These are phyloP conservation scores for Amphipoea oculea DNA, from an alignment of 2,888 invertebrate genomes.

Conservation along the genomic window DNA sequence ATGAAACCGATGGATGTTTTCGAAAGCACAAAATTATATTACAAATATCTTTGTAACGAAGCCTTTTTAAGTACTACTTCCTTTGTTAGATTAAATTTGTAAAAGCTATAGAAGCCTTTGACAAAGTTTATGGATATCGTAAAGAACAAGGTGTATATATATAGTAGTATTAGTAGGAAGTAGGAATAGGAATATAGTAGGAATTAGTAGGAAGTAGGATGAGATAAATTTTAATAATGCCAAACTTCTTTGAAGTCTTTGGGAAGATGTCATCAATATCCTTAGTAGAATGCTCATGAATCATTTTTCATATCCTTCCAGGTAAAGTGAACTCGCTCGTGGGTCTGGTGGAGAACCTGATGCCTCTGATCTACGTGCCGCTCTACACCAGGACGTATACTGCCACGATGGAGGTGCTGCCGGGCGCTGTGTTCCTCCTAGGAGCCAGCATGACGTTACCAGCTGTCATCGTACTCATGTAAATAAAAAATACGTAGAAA, in stretches of 20 bases:
- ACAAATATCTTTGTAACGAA: too few species aligned
- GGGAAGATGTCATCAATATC: not conserved
- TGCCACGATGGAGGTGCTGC: conserved; percentile 91
- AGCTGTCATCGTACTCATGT: conserved; percentile 91
- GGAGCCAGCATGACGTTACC: conserved; percentile 92
- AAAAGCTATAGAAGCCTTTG: too few species aligned
- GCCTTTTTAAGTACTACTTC: too few species aligned
- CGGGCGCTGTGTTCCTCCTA: conserved; percentile 92
- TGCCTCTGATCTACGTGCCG: conserved; percentile 93
- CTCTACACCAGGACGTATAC: conserved; percentile 92
- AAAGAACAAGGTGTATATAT: too few species aligned
- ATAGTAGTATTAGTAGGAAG: too few species aligned
- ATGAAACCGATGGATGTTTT: too few species aligned
- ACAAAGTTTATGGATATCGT: too few species aligned
- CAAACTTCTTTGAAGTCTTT: not conserved
- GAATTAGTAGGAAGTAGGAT: not conserved
- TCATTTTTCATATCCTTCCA: conserved; percentile 66
- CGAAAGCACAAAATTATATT: too few species aligned
- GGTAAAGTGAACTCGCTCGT: conserved; percentile 93
- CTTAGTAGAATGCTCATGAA: not conserved
- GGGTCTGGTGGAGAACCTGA: conserved; percentile 92
- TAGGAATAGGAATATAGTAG: too few species aligned
- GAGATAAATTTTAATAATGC: not conserved
- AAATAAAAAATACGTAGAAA: conserved; percentile 64
- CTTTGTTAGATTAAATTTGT: too few species aligned